These are phyloP conservation scores for Eurytoma californica DNA, from an alignment of 2,888 invertebrate species.

Conservation along the genomic window DNA sequence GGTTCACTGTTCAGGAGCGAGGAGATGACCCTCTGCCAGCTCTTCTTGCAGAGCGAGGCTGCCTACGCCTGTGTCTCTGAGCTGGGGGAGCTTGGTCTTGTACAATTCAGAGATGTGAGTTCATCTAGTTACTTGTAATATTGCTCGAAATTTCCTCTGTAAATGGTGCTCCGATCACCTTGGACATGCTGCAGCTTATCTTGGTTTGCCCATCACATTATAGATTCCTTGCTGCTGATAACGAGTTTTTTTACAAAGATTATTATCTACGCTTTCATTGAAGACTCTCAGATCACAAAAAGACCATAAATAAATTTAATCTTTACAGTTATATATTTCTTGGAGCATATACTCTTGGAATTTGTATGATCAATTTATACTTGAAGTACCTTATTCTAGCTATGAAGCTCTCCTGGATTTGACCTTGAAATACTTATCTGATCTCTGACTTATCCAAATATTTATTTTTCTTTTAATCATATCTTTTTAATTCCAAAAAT, in stretches of 20 bases:
- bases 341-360: too few relatives aligned
- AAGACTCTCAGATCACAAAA: neutral
- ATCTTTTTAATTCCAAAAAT: neutral
- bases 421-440: constrained; percentile 44
- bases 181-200: neutral
- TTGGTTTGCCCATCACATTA: neutral
- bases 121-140: too few relatives aligned
- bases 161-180: neutral
- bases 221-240: constrained; percentile 8
- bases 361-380: too few relatives aligned
- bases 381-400: neutral
- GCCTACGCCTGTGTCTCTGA: constrained; percentile 99
- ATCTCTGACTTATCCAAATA: constrained; percentile 23
- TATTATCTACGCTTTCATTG: neutral
- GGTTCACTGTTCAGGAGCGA: constrained; percentile 97
- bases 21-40: constrained; percentile 98
- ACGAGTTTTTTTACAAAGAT: neutral
- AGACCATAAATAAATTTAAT: too few relatives aligned
- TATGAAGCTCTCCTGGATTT: constrained; percentile 4
- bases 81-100: constrained; percentile 96
- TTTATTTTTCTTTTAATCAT: constrained; percentile 18
- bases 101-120: constrained; percentile 96
- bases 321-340: too few relatives aligned
- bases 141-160: too few relatives aligned
- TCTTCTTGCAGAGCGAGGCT: constrained; percentile 98